A percentile compares a stretch with the other conserved stretches of the same genome.
These are phyloP conservation scores for Macroteleia sp. DNA, from an alignment of 2,888 invertebrate genomes.

Conservation along the genomic window DNA sequence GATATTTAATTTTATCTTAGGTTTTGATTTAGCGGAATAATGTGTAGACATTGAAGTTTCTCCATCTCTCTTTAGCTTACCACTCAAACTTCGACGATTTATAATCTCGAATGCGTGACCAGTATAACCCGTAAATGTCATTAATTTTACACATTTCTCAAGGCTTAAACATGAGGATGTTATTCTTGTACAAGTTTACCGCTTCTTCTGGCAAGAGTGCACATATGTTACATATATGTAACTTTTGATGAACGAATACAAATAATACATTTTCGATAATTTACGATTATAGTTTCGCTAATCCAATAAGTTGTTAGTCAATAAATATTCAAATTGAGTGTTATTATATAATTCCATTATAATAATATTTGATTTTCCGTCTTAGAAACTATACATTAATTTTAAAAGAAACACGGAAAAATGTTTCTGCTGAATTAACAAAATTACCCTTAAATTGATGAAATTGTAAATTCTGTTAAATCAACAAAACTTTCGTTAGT, in stretches of 20 bases:
- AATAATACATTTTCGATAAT: too few species aligned
- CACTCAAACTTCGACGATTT: slow-evolving; percentile 57
- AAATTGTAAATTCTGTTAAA: too few species aligned
- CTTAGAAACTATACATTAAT: too few species aligned
- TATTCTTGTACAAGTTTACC: slow-evolving; percentile 41
- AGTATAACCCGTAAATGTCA: slow-evolving; percentile 63
- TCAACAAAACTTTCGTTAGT: too few species aligned
- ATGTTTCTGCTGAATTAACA: too few species aligned
- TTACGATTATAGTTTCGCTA: too few species aligned
- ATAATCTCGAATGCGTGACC: slow-evolving; percentile 56
- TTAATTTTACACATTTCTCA: slow-evolving; percentile 60
- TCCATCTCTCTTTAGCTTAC: slow-evolving; percentile 27
- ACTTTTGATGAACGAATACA: not conserved
- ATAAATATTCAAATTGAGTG: too few species aligned
- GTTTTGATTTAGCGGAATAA: slow-evolving; percentile 28
- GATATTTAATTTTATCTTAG: slow-evolving; percentile 29
- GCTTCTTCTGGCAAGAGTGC: slow-evolving; percentile 36
- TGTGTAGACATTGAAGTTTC: slow-evolving; percentile 31
- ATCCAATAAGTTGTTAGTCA: too few species aligned
- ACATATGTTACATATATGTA: slow-evolving; percentile 18
- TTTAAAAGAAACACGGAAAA: too few species aligned
- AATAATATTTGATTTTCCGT: too few species aligned
- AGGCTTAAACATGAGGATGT: slow-evolving; percentile 42
- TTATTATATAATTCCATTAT: too few species aligned
- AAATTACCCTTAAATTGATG: too few species aligned